phyloP scores from a whole-genome alignment of 2,113 vertebrate genomes.

The Bubo blakistoni region DNA sequence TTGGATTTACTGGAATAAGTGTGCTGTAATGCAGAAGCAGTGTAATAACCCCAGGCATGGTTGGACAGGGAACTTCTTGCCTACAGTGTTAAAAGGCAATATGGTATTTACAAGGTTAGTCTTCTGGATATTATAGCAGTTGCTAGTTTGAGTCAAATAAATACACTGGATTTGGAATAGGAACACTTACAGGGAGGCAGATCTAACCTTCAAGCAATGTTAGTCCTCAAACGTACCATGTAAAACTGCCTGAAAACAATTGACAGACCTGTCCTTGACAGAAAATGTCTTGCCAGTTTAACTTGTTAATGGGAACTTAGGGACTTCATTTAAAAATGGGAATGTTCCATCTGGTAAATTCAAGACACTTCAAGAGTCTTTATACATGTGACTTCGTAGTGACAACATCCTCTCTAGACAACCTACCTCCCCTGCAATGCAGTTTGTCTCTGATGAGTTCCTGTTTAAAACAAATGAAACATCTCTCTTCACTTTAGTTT shows the following conservation, averaged over 20 bases:
- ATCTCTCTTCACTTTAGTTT: neutral
- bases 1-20: neutral
- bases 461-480: neutral
- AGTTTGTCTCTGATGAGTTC: neutral
- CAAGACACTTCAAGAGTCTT: neutral
- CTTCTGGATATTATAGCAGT: neutral
- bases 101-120: neutral
- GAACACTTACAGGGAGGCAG: neutral
- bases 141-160: neutral
- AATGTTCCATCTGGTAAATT: neutral
- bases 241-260: neutral
- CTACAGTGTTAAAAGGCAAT: neutral
- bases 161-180: neutral
- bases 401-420: neutral
- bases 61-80: neutral
- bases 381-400: neutral
- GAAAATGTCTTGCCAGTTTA: neutral
- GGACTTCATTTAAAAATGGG: neutral
- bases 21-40: neutral
- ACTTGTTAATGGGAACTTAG: neutral
- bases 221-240: neutral
- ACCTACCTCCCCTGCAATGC: neutral
- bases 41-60: neutral
- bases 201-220: neutral
- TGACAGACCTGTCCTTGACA: neutral